Evolutionary conservation across 2,797 vertebrate genomes (phyloP).

Genomic region (Macroramphosus scolopax): DNA sequence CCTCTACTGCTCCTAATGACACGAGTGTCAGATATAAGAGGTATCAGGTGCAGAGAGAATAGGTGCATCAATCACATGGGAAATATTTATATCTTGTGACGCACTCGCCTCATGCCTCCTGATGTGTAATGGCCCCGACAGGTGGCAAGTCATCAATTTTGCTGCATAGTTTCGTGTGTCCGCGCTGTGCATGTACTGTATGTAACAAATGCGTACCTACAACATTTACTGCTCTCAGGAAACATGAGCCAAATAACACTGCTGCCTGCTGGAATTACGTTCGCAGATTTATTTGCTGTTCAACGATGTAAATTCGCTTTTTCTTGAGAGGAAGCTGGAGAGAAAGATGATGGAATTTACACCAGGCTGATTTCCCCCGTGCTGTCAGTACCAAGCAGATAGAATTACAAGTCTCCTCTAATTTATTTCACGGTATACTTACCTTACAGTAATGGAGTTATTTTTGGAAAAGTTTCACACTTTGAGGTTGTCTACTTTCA

Average conservation of each 20-base stretch:
- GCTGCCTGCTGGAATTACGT: slow-evolving; percentile 21
- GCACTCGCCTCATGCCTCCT: slow-evolving; percentile 4
- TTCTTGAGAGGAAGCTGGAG: slow-evolving; percentile 7
- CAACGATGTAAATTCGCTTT: slow-evolving; percentile 12
- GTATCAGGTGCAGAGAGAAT: slow-evolving; percentile 9
- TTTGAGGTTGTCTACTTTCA: slow-evolving; percentile 21
- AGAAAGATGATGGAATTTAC: slow-evolving; percentile 10
- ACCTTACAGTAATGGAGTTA: slow-evolving; percentile 21
- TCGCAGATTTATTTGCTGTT: slow-evolving; percentile 17
- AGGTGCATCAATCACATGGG: slow-evolving; percentile 5
- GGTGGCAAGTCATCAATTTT: slow-evolving; percentile 20
- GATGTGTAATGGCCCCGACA: slow-evolving; percentile 32
- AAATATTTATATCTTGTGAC: slow-evolving; percentile 21
- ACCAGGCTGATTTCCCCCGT: slow-evolving; percentile 11
- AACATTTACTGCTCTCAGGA: slow-evolving; percentile 15
- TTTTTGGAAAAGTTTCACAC: slow-evolving; percentile 29
- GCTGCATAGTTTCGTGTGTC: slow-evolving; percentile 21
- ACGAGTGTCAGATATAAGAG: slow-evolving; percentile 3
- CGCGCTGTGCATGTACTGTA: slow-evolving; percentile 6
- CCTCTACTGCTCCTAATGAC: too few species aligned
- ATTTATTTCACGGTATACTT: slow-evolving; percentile 27
- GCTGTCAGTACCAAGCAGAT: slow-evolving; percentile 19
- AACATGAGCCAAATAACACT: background rate
- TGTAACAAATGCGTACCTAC: slow-evolving; percentile 10
- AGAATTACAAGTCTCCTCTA: slow-evolving; percentile 28